Conservation (phyloP, 2,797 vertebrate genomes). For the Diplodus puntazzo region DNA sequence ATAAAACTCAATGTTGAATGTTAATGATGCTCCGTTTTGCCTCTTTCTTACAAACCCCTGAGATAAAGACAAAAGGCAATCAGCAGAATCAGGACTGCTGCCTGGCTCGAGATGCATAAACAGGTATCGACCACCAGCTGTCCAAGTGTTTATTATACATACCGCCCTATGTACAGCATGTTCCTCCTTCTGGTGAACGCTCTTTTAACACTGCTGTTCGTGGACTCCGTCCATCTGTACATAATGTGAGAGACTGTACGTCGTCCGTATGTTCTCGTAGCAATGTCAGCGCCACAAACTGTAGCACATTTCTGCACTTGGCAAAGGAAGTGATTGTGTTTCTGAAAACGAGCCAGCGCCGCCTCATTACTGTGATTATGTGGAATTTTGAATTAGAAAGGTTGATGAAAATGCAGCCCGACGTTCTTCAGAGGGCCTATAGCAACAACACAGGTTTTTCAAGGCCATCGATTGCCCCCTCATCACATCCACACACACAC, state of each 20-base stretch:
- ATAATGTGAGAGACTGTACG: conserved; percentile 22
- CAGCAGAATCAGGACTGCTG: not conserved
- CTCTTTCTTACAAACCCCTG: conserved; percentile 1
- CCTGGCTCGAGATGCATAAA: not conserved
- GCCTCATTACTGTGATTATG: conserved; percentile 44
- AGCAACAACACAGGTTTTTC: conserved; percentile 4
- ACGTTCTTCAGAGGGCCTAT: conserved; percentile 7
- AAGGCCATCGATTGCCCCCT: not conserved
- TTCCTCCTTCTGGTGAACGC: conserved; percentile 19
- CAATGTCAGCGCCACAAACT: conserved; percentile 45
- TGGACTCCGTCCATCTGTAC: conserved; percentile 43
- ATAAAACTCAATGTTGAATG: not conserved
- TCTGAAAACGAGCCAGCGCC: conserved; percentile 32
- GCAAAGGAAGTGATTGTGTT: conserved; percentile 19
- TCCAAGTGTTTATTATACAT: conserved; percentile 13
- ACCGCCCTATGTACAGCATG: not conserved
- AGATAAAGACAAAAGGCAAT: conserved; percentile 1
- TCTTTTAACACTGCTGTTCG: not conserved
- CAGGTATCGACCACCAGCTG: conserved; percentile 34
- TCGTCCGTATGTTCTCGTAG: conserved; percentile 36
- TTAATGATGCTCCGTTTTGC: not conserved
- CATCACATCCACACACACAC: not conserved
- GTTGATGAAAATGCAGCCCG: conserved; percentile 8
- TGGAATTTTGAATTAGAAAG: conserved; percentile 29
- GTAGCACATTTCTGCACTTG: conserved; percentile 49